A percentile compares a stretch with the other conserved stretches of the same genome.
Evolutionary conservation across 2,113 vertebrate species (phyloP).

Genomic region (Marmota monax): DNA sequence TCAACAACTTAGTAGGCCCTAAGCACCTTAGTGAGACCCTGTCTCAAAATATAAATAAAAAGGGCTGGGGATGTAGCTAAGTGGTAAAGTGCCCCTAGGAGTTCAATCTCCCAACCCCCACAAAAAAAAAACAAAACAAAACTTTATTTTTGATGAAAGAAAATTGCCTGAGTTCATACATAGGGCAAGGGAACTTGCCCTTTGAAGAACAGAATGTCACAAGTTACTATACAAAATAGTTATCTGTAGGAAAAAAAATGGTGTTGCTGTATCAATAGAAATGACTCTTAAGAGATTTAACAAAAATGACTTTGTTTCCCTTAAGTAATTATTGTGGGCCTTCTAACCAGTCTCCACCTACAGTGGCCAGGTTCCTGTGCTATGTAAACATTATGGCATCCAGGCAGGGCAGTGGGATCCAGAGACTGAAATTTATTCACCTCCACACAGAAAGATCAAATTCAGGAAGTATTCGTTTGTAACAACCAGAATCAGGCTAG

Average conservation of each 20-base stretch:
- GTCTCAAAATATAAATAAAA: too few species aligned
- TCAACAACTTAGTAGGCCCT: too few species aligned
- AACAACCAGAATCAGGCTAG: neutral
- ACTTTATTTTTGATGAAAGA: too few species aligned
- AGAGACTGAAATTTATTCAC: neutral
- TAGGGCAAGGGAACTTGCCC: neutral
- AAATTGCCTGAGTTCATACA: neutral
- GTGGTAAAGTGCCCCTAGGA: too few species aligned
- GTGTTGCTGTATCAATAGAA: neutral
- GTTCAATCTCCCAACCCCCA: too few species aligned
- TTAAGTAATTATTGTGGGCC: neutral
- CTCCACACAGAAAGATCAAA: neutral
- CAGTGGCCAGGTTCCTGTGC: neutral
- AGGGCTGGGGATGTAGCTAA: too few species aligned
- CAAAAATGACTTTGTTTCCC: constrained; percentile 37
- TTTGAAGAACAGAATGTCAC: neutral
- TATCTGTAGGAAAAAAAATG: neutral
- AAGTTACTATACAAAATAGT: neutral
- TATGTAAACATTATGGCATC: neutral
- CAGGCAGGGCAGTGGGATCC: neutral
- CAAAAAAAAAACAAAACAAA: too few species aligned
- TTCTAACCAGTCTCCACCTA: neutral
- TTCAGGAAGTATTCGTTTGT: neutral
- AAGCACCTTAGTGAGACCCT: too few species aligned
- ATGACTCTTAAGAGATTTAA: neutral